Evolutionary conservation across 2,797 vertebrate species (phyloP), one percentile per base, ranked within the genome.

Genomic region (Rhynchotus rufescens): DNA sequence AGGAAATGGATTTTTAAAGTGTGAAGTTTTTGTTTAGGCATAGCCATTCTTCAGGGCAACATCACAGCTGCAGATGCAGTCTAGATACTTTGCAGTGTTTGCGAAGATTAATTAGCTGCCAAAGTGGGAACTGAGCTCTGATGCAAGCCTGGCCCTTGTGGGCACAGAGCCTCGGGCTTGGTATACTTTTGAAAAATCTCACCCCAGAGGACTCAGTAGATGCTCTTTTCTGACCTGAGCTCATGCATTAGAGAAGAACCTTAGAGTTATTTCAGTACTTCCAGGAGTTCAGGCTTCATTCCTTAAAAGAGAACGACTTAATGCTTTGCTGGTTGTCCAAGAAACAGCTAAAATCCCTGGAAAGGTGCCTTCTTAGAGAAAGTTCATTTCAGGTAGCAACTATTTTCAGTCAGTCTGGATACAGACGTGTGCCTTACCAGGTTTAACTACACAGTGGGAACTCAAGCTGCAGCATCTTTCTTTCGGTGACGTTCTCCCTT

Each of bases 61-160:
- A 42, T 83, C 84, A 72, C 61, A 89, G 73, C 86, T 89, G 79
- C 88, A 93, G 88, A 60, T 83, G 82, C 47, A 67, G 79, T 69
- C 76, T 77, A 72, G 93, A 84, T 84, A 89, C 87, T 93, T 89
- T 11, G 61, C 94, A 91, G 85, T 93, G 87, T 92, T 96, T 87
- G 80, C 57, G 79, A 79, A 89, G 93, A 95, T 95, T 94, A 95
- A 94, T 95, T 93, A 93, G 77, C 74, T 91, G 85, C 77, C 92
- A 92, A 87, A 90, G 72, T 67, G 80, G 84, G 60, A 92, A 25
- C 56, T 79, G 79, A 92, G 60, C 44, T 88, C 84, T 88, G 84
- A 91, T 93, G 93, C 91, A 92, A 90, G 72, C 54, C 69, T 92
- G 85, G 89, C 71, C 74, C 75, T 77, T 81, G 85, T 62, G 68